These are phyloP conservation scores for Danio choprae DNA, from an alignment of 2,797 vertebrate species.

Conservation along the genomic window DNA sequence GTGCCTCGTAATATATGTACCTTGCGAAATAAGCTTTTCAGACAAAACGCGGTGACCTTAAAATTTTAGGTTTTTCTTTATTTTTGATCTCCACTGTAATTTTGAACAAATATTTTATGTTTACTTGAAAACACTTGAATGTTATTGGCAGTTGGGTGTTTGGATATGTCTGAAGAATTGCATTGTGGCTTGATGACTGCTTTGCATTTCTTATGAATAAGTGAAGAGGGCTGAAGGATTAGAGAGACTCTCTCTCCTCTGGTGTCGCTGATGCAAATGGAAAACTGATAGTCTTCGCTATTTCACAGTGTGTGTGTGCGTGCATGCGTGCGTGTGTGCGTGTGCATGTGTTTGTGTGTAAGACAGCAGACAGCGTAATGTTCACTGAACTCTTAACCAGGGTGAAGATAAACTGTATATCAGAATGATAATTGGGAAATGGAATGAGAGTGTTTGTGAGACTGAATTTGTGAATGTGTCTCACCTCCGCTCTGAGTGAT, in stretches of 20 bases:
- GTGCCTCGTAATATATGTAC: no score
- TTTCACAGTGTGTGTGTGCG: slow-evolving; percentile 19
- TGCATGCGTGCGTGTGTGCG: slow-evolving; percentile 13
- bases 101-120: background rate
- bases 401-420: slow-evolving; percentile 37
- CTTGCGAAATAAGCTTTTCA: no score
- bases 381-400: slow-evolving; percentile 36
- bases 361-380: background rate
- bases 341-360: slow-evolving; percentile 11
- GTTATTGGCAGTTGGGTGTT: slow-evolving; percentile 13
- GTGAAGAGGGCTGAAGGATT: slow-evolving; percentile 65
- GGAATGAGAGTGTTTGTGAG: slow-evolving; percentile 4
- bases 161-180: slow-evolving; percentile 14
- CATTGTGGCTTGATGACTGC: slow-evolving; percentile 28
- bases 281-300: slow-evolving; percentile 52
- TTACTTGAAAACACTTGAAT: background rate
- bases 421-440: slow-evolving; percentile 17
- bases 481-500: slow-evolving; percentile 86
- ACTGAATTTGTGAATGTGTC: slow-evolving; percentile 39
- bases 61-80: no score
- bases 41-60: no score
- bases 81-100: no score
- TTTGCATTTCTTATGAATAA: slow-evolving; percentile 70
- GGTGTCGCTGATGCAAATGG: slow-evolving; percentile 63
- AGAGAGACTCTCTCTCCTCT: slow-evolving; percentile 46